Evolutionary conservation across 92 coral and sea anemone species (phyloP), one percentile per base, ranked within the genome.

Genomic region (Diadumene lineata): DNA sequence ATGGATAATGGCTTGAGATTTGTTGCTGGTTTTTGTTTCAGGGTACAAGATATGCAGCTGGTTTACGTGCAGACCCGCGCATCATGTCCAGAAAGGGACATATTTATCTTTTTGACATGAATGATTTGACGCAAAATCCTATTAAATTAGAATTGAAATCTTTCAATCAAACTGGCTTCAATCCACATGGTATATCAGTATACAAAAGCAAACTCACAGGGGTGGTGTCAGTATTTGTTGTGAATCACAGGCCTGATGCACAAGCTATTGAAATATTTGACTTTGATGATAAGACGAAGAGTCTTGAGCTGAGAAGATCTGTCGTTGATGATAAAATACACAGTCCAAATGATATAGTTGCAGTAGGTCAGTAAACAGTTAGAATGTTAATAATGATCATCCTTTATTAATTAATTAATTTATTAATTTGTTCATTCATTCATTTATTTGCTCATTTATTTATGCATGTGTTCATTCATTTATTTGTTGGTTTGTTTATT

Each of bases 201-300:
- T 91, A 87, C 63, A 73, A 44, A 65, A 86, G 88, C 48, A 72
- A 79, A 50, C 64, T 65, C 61, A 76, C 92, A n/a, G 81, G 83
- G 2, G 73, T 33, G 51, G 78, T 84, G 48, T 84, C 82, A 7
- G 81, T 91, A 56, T 91, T 87, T 60, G 97, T 91, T 18, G 68
- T 91, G n/a, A 91, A 91, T 56, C 97, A 81, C 78, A 79, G 67
- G n/a, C 65, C 50, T 17, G 86, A 81, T 43, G 86, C 77, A 17
- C 85, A 84, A 56, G 89, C 76, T 32, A 80, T 91, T 65, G 97
- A 91, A 77, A 81, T 91, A 56, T 91, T 91, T 61, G 90, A 91
- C 65, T 91, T 91, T 56, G 97, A 84, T 44, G 74, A 83, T 43
- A 69, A 60, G 24, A 73, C 66, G 27, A 48, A 78, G 61, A 76